A percentile compares a stretch with the other conserved stretches of the same genome.
Evolutionary conservation across 1,140 invertebrate genomes (phyloP).

Genomic region (Theocolax elegans): DNA sequence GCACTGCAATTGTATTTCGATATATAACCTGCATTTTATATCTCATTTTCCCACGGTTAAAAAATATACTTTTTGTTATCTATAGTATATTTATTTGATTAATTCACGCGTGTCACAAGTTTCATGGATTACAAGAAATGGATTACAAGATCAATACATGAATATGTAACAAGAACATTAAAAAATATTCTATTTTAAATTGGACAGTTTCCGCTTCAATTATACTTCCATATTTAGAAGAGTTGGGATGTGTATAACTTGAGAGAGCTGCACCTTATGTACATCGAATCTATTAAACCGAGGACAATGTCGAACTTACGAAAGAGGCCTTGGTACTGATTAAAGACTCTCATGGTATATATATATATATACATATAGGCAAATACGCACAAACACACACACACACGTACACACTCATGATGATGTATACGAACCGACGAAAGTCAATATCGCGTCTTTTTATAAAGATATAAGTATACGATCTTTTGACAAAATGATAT

Average conservation of each 20-base stretch:
- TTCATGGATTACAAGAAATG: no score
- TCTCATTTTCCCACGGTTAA: no score
- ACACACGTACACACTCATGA: background rate
- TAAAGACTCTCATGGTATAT: slow-evolving; percentile 13
- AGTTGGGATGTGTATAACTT: background rate
- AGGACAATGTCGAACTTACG: slow-evolving; percentile 18
- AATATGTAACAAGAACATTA: background rate
- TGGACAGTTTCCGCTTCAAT: background rate
- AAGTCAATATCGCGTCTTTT: slow-evolving; percentile 12
- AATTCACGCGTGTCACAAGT: no score
- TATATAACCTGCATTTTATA: no score
- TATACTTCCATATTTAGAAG: slow-evolving; percentile 1
- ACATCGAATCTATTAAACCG: background rate
- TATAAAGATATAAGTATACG: no score
- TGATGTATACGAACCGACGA: background rate
- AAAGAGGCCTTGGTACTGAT: slow-evolving; percentile 22
- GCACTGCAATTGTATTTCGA: no score
- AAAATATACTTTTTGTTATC: no score
- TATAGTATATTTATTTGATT: no score
- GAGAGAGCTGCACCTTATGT: background rate
- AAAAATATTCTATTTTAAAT: background rate
- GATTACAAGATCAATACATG: no score
- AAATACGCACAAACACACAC: no score
- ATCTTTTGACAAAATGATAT: background rate
- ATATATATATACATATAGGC: no score